phyloP scores from a whole-genome alignment of 2,888 invertebrate species.

The Clanis bilineata region DNA sequence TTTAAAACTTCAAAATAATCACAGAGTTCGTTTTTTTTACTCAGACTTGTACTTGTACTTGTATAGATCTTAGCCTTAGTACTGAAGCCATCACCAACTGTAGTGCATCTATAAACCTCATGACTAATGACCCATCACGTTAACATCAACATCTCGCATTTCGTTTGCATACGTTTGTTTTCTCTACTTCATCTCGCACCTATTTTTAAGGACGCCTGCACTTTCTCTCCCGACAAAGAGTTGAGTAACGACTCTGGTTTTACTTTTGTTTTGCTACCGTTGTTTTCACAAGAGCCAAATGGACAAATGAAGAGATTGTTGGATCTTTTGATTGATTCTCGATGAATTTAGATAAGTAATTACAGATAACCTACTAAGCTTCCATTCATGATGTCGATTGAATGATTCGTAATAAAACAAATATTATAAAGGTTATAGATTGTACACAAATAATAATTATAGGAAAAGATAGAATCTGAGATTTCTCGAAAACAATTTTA shows the following conservation, averaged over 20 bases:
- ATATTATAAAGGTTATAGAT: too few relatives aligned
- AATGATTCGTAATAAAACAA: too few relatives aligned
- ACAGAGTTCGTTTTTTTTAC: too few relatives aligned
- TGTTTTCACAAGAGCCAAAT: neutral
- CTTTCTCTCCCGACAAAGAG: slow-evolving; percentile 18
- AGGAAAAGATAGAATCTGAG: too few relatives aligned
- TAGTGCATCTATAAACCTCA: neutral
- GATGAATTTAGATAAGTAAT: slow-evolving; percentile 15
- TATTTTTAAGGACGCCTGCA: slow-evolving; percentile 32
- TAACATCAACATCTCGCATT: neutral
- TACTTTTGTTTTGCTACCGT: neutral
- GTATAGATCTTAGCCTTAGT: too few relatives aligned
- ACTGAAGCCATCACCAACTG: neutral
- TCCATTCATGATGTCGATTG: too few relatives aligned
- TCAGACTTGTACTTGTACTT: too few relatives aligned
- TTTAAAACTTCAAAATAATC: too few relatives aligned
- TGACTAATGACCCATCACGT: neutral
- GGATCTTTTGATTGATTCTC: neutral
- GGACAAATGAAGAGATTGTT: neutral
- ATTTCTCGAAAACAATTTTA: too few relatives aligned
- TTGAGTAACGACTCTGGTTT: slow-evolving; percentile 15
- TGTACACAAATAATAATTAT: too few relatives aligned
- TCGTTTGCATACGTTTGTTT: slow-evolving; percentile 28
- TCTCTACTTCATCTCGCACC: slow-evolving; percentile 21
- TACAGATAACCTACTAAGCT: neutral